phyloP scores from a whole-genome alignment of 1,140 invertebrate genomes.

The Pseudomyrmex concolor region DNA sequence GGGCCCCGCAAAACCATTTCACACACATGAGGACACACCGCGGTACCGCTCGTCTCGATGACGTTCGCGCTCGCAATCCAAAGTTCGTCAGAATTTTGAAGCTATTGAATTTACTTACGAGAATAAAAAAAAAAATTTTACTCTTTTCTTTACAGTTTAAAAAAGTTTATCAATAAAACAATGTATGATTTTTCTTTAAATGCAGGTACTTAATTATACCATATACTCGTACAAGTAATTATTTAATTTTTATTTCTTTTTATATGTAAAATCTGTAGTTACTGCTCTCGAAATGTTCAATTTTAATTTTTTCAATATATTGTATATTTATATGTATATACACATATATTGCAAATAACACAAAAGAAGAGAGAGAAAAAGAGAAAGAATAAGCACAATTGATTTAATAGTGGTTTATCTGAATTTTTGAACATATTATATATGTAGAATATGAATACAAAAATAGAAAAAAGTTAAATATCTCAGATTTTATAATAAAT shows the following conservation, averaged over 20 bases:
- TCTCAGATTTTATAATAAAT: not conserved
- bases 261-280: not conserved
- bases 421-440: not conserved
- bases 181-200: not conserved
- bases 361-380: too few species aligned
- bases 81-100: constrained; percentile 9
- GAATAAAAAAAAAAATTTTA: not conserved
- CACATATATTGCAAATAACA: too few species aligned
- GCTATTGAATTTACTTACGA: not conserved
- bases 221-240: not conserved
- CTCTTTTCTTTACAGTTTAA: not conserved
- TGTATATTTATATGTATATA: too few species aligned
- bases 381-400: too few species aligned
- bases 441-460: not conserved
- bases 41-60: constrained; percentile 35
- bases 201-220: not conserved
- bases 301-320: too few species aligned
- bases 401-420: not conserved
- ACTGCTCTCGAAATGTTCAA: not conserved
- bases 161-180: not conserved
- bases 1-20: constrained; percentile 80
- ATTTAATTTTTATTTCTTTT: not conserved
- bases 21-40: constrained; percentile 79
- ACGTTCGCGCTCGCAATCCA: not conserved
- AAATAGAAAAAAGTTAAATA: not conserved